These are phyloP conservation scores for Leptosomus discolor DNA, from an alignment of 2,113 vertebrate species.

Conservation along the genomic window DNA sequence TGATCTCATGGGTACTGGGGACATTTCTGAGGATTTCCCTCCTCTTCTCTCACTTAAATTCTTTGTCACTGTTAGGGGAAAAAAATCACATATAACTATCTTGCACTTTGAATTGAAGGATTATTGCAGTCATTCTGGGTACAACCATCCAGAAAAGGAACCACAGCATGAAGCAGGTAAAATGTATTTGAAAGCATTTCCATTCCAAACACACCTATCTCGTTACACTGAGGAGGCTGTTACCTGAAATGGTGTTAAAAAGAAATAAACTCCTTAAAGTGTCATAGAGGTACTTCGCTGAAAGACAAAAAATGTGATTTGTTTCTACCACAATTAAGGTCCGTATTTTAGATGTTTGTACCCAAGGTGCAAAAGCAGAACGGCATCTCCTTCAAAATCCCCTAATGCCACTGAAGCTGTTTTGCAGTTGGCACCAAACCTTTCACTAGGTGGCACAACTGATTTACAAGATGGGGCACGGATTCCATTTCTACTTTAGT, in stretches of 20 bases:
- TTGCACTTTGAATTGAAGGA: background rate
- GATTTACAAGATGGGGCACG: background rate
- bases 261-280: background rate
- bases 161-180: background rate
- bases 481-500: background rate
- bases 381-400: background rate
- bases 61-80: constrained; percentile 84
- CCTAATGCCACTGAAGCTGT: accelerated
- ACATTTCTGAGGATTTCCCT: constrained; percentile 87
- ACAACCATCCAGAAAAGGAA: background rate
- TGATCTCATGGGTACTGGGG: constrained; percentile 87
- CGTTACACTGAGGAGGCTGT: background rate
- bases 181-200: background rate
- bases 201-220: background rate
- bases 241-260: background rate
- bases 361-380: background rate
- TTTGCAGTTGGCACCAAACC: background rate
- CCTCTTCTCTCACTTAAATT: constrained; percentile 88
- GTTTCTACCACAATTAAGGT: background rate
- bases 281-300: background rate
- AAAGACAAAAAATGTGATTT: background rate
- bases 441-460: constrained; percentile 60
- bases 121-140: background rate
- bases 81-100: constrained; percentile 1
- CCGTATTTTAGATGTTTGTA: background rate